Evolutionary conservation across 2,113 vertebrate genomes (phyloP).

Genomic region (Empidonax traillii): DNA sequence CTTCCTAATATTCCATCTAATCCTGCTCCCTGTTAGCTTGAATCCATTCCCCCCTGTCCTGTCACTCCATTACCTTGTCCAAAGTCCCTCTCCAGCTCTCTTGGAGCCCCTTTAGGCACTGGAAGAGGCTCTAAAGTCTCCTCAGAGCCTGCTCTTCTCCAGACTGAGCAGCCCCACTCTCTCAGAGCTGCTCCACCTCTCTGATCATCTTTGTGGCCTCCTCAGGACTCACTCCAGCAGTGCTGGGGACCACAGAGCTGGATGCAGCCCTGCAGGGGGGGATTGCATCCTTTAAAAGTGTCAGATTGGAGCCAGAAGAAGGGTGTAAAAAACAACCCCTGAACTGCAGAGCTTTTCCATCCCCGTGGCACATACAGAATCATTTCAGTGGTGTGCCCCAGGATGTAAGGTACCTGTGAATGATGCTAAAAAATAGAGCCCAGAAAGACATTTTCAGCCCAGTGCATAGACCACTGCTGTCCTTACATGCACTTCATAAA

Average conservation of each 20-base stretch:
- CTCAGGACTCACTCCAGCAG: neutral
- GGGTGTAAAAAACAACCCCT: neutral
- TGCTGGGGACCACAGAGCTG: neutral
- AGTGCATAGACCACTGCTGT: neutral
- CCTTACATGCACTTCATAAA: conserved; percentile 15
- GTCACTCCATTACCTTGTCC: accelerated
- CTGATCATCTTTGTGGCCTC: neutral
- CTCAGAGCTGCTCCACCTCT: neutral
- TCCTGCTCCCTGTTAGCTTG: neutral
- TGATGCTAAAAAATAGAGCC: neutral
- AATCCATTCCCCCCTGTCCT: neutral
- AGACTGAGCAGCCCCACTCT: neutral
- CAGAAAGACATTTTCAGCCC: neutral
- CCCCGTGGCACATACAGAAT: neutral
- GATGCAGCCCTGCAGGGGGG: neutral
- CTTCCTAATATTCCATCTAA: accelerated
- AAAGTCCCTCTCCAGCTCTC: neutral
- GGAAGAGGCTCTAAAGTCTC: neutral
- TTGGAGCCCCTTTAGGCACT: neutral
- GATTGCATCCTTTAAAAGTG: neutral
- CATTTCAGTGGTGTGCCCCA: neutral
- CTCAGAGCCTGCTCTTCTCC: neutral
- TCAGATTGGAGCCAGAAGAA: neutral
- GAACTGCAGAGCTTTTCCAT: neutral
- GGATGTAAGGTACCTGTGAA: neutral